phyloP scores from a whole-genome alignment of 2,113 vertebrate genomes.

The Podilymbus podiceps region DNA sequence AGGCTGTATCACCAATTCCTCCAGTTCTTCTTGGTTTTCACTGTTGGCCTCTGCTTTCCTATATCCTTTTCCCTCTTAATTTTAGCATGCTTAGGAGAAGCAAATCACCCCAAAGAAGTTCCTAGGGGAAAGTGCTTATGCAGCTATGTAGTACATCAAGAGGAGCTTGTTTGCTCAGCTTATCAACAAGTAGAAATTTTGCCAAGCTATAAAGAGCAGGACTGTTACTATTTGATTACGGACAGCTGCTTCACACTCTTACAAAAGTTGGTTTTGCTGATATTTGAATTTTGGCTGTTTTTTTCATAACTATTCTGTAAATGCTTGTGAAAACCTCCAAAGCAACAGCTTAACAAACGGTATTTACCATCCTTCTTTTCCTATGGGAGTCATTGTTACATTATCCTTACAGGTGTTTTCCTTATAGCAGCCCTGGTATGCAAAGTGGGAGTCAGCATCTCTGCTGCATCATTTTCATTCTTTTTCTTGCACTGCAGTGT shows the following conservation, averaged over 20 bases:
- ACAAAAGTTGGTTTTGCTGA: background rate
- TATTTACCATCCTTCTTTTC: background rate
- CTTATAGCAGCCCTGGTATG: background rate
- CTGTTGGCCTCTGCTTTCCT: conserved; percentile 21
- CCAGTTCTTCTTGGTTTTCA: background rate
- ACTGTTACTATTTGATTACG: conserved; percentile 27
- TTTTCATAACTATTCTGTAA: background rate
- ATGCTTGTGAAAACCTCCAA: background rate
- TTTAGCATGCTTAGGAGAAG: conserved; percentile 8
- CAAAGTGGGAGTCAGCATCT: background rate
- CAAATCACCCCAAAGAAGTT: conserved; percentile 4
- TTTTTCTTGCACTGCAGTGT: background rate
- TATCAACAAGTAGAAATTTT: conserved; percentile 1
- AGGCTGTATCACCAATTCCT: background rate
- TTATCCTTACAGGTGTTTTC: conserved; percentile 33
- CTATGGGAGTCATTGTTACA: background rate
- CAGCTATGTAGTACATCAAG: conserved; percentile 3
- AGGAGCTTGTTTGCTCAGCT: conserved; percentile 22
- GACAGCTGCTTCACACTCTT: conserved; percentile 46
- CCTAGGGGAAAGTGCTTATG: background rate
- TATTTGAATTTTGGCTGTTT: background rate
- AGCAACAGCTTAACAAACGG: background rate
- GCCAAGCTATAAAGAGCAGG: conserved; percentile 29
- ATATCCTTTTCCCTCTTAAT: conserved; percentile 8
- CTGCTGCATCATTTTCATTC: background rate